Percentiles rank a stretch among this genome's conserved stretches.
These are phyloP conservation scores for Punctoribates punctum DNA, from an alignment of 2,888 invertebrate genomes.

Conservation along the genomic window DNA sequence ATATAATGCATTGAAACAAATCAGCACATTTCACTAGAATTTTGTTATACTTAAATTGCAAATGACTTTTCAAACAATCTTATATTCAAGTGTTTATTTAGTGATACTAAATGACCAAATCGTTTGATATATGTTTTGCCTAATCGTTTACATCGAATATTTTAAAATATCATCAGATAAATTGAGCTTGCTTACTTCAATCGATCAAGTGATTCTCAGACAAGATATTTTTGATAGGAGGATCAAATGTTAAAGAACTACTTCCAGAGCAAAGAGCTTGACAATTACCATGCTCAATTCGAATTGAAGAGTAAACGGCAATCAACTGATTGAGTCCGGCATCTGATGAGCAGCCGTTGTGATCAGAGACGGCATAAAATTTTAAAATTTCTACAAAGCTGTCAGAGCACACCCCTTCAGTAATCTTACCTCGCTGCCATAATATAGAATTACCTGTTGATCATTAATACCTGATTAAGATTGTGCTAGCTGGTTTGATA, in stretches of 20 bases:
- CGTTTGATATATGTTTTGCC: not conserved
- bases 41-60: no score
- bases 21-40: no score
- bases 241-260: not conserved
- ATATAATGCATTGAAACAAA: no score
- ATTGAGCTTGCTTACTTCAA: not conserved
- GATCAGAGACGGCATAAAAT: not conserved
- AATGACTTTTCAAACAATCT: no score
- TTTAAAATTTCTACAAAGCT: not conserved
- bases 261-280: not conserved
- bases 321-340: not conserved
- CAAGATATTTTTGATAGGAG: not conserved
- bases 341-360: not conserved
- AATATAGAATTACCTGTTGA: conserved; percentile 6
- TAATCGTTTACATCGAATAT: no score
- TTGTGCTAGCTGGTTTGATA: not conserved
- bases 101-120: not conserved
- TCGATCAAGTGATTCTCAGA: not conserved
- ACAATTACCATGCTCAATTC: not conserved
- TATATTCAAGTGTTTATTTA: not conserved
- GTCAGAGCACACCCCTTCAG: not conserved
- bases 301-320: not conserved
- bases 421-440: not conserved
- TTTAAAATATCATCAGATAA: no score
- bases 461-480: not conserved